Evolutionary conservation across 1,140 invertebrate species (phyloP).

Genomic region (Papilio dardanus): DNA sequence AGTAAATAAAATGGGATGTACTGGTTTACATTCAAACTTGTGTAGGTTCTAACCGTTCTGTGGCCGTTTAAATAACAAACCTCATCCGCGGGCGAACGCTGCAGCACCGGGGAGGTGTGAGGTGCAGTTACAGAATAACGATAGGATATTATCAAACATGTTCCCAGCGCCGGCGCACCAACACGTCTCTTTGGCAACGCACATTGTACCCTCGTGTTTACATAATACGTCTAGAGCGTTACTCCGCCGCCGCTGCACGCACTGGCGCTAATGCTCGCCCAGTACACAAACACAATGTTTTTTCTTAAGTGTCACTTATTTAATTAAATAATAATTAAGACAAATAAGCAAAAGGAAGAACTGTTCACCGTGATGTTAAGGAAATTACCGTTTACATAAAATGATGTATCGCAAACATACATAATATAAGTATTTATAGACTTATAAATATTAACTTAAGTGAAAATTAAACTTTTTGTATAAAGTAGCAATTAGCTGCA

Average conservation of each 20-base stretch:
- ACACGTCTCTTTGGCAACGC: not conserved
- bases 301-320: not conserved
- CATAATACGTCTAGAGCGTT: slow-evolving; percentile 26
- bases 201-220: slow-evolving; percentile 30
- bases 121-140: not conserved
- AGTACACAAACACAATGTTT: no score
- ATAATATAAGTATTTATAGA: no score
- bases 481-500: not conserved
- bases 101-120: not conserved
- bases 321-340: no score
- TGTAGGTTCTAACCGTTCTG: not conserved
- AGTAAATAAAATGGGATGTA: no score
- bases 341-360: not conserved
- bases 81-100: not conserved
- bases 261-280: not conserved
- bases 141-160: slow-evolving; percentile 35
- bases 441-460: not conserved
- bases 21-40: no score
- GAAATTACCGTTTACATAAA: not conserved
- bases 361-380: not conserved
- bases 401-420: no score
- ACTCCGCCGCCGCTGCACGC: not conserved
- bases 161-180: not conserved
- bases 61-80: not conserved
- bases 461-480: not conserved